Percentiles rank a stretch among this genome's conserved stretches.
These are phyloP conservation scores for Argynnis bischoffii DNA, from an alignment of 2,888 invertebrate genomes.

Conservation along the genomic window DNA sequence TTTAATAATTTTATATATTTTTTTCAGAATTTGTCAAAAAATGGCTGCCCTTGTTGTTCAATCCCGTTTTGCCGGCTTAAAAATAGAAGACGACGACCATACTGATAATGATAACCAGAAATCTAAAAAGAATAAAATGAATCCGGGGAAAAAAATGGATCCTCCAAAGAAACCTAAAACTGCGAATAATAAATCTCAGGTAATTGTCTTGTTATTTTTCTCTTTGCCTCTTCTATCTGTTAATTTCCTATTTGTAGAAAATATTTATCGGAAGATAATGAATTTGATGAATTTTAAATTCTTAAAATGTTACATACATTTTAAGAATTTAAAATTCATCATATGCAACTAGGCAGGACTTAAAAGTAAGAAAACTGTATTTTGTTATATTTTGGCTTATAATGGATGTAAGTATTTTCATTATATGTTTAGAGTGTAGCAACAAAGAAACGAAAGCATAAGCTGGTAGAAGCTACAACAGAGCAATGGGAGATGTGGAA, in stretches of 20 bases:
- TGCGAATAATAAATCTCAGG: constrained; percentile 59
- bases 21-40: constrained; percentile 42
- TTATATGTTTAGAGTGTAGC: constrained; percentile 45
- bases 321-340: too few species aligned
- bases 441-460: constrained; percentile 75
- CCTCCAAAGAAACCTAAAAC: constrained; percentile 61
- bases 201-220: constrained; percentile 21
- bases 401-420: neutral
- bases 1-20: constrained; percentile 9
- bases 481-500: constrained; percentile 90
- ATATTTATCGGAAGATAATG: neutral
- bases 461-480: constrained; percentile 63
- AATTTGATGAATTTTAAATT: too few species aligned
- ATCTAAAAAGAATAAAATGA: constrained; percentile 66
- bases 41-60: constrained; percentile 87
- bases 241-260: neutral
- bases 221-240: neutral
- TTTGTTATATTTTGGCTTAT: neutral
- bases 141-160: constrained; percentile 64
- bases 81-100: constrained; percentile 87
- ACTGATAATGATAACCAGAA: constrained; percentile 62
- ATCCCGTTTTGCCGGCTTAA: constrained; percentile 88
- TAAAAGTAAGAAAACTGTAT: too few species aligned
- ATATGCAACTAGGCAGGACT: too few species aligned
- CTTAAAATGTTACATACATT: too few species aligned